These are phyloP conservation scores for Chaenodraco wilsoni DNA, from an alignment of 2,797 vertebrate genomes.

Conservation along the genomic window DNA sequence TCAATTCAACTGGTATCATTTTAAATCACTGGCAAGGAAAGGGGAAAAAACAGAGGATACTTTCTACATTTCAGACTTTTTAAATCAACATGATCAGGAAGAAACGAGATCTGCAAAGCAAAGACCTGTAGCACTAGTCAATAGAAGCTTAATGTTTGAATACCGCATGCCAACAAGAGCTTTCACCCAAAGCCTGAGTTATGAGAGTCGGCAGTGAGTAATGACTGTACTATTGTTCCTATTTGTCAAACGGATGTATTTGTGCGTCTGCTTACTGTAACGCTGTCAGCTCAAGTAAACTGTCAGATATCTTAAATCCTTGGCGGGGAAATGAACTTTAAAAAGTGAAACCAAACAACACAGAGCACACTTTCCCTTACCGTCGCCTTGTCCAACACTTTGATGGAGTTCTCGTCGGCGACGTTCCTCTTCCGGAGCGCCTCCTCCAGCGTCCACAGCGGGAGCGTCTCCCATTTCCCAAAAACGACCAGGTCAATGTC, in stretches of 20 bases:
- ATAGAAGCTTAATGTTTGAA: too few species aligned
- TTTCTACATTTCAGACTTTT: too few species aligned
- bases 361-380: slow-evolving; percentile 74
- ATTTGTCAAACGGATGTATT: neutral
- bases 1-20: too few species aligned
- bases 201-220: neutral
- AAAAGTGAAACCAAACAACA: neutral
- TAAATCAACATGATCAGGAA: too few species aligned
- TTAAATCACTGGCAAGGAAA: too few species aligned
- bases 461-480: slow-evolving; percentile 96
- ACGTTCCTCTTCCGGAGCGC: slow-evolving; percentile 94
- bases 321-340: neutral
- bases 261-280: neutral
- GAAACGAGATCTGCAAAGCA: too few species aligned
- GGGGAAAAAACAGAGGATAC: too few species aligned
- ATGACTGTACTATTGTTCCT: neutral
- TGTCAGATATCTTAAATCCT: neutral
- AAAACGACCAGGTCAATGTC: slow-evolving; percentile 99
- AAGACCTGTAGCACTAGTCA: too few species aligned
- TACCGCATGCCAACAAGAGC: too few species aligned
- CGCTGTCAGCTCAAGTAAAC: neutral
- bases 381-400: slow-evolving; percentile 98
- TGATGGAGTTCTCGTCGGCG: slow-evolving; percentile 95
- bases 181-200: neutral
- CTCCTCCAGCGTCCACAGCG: slow-evolving; percentile 98